These are phyloP conservation scores for Ochotona princeps DNA, from an alignment of 2,113 vertebrate genomes.

Conservation along the genomic window DNA sequence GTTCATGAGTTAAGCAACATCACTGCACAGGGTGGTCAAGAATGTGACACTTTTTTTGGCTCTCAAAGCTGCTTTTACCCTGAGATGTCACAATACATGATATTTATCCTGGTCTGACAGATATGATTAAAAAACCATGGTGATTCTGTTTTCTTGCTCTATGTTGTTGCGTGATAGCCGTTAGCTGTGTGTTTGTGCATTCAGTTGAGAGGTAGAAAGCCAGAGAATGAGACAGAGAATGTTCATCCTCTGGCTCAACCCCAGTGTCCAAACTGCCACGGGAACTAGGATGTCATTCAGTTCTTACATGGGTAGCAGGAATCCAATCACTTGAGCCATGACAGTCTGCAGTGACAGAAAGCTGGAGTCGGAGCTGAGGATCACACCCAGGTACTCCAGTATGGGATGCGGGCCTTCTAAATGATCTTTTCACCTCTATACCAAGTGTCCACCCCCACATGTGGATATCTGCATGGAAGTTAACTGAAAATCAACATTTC, in stretches of 20 bases:
- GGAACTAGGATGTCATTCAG: too few species aligned
- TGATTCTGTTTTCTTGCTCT: neutral
- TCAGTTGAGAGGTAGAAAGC: too few species aligned
- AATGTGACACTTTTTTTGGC: neutral
- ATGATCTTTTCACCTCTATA: too few species aligned
- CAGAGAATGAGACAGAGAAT: too few species aligned
- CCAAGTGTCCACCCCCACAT: neutral
- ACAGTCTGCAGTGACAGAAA: too few species aligned
- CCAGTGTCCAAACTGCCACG: too few species aligned
- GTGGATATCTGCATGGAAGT: neutral
- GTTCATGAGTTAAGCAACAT: neutral
- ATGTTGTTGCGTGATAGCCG: neutral
- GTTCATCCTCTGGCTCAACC: too few species aligned
- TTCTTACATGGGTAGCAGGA: too few species aligned
- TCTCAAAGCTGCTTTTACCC: neutral
- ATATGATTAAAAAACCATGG: neutral
- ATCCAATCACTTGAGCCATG: too few species aligned
- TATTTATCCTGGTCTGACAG: neutral
- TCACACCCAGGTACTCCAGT: too few species aligned
- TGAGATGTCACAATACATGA: neutral
- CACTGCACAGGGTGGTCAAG: neutral
- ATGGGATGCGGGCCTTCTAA: too few species aligned
- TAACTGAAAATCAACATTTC: constrained; percentile 30
- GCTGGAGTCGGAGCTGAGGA: too few species aligned
- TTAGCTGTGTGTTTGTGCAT: neutral